phyloP scores from a whole-genome alignment of 2,797 vertebrate genomes.

The Gallirallus australis region DNA sequence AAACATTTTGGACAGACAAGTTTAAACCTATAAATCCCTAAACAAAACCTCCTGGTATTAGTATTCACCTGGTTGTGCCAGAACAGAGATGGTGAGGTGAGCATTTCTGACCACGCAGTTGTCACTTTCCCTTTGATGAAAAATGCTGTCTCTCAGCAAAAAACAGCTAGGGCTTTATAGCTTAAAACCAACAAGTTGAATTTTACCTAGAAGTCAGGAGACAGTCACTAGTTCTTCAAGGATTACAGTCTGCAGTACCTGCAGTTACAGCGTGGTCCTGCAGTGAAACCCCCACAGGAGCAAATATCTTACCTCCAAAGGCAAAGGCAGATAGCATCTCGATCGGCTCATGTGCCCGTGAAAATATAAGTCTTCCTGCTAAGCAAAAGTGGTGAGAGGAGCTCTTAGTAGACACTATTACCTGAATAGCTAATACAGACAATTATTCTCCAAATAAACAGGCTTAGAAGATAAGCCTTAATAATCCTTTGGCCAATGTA shows the following conservation, averaged over 20 bases:
- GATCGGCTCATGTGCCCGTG: background rate
- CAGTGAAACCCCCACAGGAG: background rate
- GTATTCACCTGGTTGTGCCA: background rate
- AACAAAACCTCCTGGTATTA: background rate
- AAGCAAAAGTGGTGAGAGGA: background rate
- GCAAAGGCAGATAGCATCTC: background rate
- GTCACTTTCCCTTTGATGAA: background rate
- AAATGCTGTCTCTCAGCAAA: background rate
- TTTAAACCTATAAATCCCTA: background rate
- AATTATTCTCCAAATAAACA: slow-evolving; percentile 8
- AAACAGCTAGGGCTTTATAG: background rate
- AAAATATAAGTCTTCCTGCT: background rate
- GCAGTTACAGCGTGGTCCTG: background rate
- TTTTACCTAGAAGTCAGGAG: slow-evolving; percentile 6
- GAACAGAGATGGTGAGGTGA: background rate
- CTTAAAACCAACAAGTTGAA: background rate
- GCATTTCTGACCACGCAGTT: background rate
- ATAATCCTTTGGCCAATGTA: background rate
- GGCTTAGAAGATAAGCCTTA: background rate
- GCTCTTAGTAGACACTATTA: background rate
- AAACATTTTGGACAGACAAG: background rate
- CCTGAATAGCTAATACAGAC: background rate
- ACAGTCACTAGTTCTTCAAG: background rate
- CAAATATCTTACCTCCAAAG: background rate
- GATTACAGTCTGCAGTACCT: background rate